A percentile compares a stretch with the other conserved stretches of the same genome.
These are phyloP conservation scores for Elysia crispata DNA, from an alignment of 2,888 invertebrate species.

Conservation along the genomic window DNA sequence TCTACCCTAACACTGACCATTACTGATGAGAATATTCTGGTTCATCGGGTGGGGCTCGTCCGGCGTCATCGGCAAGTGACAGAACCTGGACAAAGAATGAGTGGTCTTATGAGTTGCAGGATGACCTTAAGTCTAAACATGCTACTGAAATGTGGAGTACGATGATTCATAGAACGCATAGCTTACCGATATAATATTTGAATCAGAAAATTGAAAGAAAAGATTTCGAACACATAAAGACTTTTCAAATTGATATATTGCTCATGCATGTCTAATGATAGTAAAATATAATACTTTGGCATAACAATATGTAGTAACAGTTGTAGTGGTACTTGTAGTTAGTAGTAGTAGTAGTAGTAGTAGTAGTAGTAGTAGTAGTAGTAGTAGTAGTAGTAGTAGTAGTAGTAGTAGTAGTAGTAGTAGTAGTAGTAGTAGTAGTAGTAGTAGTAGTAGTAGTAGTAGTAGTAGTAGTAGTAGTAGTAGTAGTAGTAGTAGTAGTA, in stretches of 20 bases:
- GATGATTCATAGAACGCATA: no score
- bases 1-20: conserved; percentile 67
- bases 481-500: conserved; percentile 7
- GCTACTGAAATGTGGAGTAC: no score
- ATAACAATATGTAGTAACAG: background rate
- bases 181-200: no score
- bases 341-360: background rate
- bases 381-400: conserved; percentile 38
- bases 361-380: conserved; percentile 39
- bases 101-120: no score
- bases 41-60: conserved; percentile 77
- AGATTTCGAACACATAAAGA: no score
- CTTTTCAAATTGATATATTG: no score
- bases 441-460: conserved; percentile 41
- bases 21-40: conserved; percentile 77
- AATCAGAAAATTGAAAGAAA: no score
- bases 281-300: no score
- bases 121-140: no score
- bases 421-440: conserved; percentile 41
- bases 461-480: conserved; percentile 39
- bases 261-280: no score
- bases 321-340: background rate
- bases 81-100: conserved; percentile 63
- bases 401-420: conserved; percentile 39
- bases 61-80: conserved; percentile 74